These are phyloP conservation scores for Dinoponera quadriceps DNA, from an alignment of 1,140 invertebrate species.

Conservation along the genomic window DNA sequence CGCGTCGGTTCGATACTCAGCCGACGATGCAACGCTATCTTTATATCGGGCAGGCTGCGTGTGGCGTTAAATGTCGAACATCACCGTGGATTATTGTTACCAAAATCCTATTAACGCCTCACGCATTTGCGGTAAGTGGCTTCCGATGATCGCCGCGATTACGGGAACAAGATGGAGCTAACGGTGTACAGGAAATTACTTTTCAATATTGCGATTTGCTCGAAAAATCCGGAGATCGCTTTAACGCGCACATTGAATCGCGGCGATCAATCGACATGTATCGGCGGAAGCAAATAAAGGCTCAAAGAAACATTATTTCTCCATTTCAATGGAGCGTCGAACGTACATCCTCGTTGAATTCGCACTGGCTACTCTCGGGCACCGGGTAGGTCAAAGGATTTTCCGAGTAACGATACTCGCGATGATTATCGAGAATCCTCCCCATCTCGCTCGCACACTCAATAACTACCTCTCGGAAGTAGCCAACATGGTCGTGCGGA, in stretches of 20 bases:
- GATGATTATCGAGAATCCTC: conserved; percentile 65
- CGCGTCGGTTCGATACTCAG: neutral
- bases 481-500: conserved; percentile 17
- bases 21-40: neutral
- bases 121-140: too few relatives aligned
- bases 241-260: conserved; percentile 5
- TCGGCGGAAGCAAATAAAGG: neutral
- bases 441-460: conserved; percentile 24
- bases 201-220: neutral
- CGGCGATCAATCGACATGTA: neutral
- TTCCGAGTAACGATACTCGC: conserved; percentile 61
- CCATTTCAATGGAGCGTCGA: conserved; percentile 42
- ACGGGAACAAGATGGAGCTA: neutral
- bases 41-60: too few relatives aligned
- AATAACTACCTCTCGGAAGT: conserved; percentile 38
- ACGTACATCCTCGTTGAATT: conserved; percentile 38
- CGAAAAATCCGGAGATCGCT: conserved; percentile 8
- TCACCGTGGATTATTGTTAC: too few relatives aligned
- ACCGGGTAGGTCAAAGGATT: conserved; percentile 68
- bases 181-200: conserved; percentile 1
- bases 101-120: too few relatives aligned
- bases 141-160: too few relatives aligned
- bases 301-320: conserved; percentile 24
- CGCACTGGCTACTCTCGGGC: conserved; percentile 13
- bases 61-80: too few relatives aligned